phyloP scores from a whole-genome alignment of 2,888 invertebrate genomes.

The Xylocampa areola region DNA sequence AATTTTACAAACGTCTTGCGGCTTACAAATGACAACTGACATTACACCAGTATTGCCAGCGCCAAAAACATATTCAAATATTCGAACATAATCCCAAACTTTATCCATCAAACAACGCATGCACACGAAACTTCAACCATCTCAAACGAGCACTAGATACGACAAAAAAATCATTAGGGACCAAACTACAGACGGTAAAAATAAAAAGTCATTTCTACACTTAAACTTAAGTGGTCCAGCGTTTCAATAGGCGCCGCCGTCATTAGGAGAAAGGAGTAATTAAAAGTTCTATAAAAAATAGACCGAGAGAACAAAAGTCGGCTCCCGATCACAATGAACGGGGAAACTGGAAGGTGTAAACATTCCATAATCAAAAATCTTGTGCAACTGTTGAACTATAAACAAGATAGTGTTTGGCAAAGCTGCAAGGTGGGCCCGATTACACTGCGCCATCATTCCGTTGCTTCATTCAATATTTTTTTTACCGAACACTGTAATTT shows the following conservation, averaged over 20 bases:
- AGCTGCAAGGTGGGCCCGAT: constrained; percentile 81
- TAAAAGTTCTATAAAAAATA: constrained; percentile 84
- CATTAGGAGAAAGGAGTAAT: constrained; percentile 86
- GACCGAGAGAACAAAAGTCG: constrained; percentile 62
- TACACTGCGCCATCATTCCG: constrained; percentile 85
- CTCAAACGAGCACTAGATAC: constrained; percentile 37
- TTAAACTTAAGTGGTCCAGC: constrained; percentile 77
- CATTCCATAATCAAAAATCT: constrained; percentile 72
- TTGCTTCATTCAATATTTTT: constrained; percentile 89
- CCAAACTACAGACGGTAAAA: constrained; percentile 64
- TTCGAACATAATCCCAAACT: constrained; percentile 27
- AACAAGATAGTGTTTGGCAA: constrained; percentile 84
- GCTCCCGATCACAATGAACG: constrained; percentile 46
- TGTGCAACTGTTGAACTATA: constrained; percentile 82
- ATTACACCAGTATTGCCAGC: constrained; percentile 47
- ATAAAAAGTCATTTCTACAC: constrained; percentile 83
- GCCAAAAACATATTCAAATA: constrained; percentile 32
- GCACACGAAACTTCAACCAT: constrained; percentile 33
- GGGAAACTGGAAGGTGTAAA: constrained; percentile 65
- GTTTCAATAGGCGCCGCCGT: constrained; percentile 80
- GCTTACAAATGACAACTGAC: constrained; percentile 37
- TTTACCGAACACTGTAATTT: constrained; percentile 88
- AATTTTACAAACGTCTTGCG: constrained; percentile 32
- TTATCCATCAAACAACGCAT: constrained; percentile 41
- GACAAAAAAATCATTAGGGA: constrained; percentile 63